Evolutionary conservation across 2,888 invertebrate genomes (phyloP), one percentile per base, ranked within the genome.

Genomic region (Melitaea athalia): DNA sequence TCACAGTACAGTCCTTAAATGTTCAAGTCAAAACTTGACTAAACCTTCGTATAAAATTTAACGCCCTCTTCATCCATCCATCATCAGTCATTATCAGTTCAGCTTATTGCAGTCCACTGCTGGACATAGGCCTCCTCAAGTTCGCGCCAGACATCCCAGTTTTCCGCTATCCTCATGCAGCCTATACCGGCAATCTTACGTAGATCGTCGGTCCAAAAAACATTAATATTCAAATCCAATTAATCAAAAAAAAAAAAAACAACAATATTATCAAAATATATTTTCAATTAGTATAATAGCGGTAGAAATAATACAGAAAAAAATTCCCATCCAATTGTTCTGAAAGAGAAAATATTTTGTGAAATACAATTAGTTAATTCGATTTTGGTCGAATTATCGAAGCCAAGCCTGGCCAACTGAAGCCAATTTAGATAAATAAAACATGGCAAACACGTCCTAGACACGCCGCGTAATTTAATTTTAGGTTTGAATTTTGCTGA

Each of bases 391-490:
- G 67, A 55, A 66, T 67, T 67, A 67, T 63, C 63, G 63, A 67
- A 55, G n/a, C 14, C 10, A 42, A 63, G 67, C 67, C 63, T 45
- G 59, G 63, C 63, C 63, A 52, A 67, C 59, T 63, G 38, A 38
- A 38, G 38, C 38, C 38, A 38, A 38, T 38, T 38, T 38, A 38
- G 38, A 38, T 38, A 38, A 38, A 38, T 52, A 45, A 67, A 50
- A 57, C 59, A 63, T 14, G 43, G 52, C 45, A 63, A 52, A 67
- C 67, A 67, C 67, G 67, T 59, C 43, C 67, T 57, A 57, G 59
- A 45, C 67, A 59, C 24, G 50, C 59, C 63, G 52, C 43, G 59
- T 67, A 67, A 67, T 67, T 59, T 67, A 67, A 67, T 67, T 63
- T 67, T 57, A 67, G 47, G 61, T 52, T 52, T 52, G n/a, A 15